These are phyloP conservation scores for Eulemur mongoz DNA, from an alignment of 2,797 vertebrate species.

Conservation along the genomic window DNA sequence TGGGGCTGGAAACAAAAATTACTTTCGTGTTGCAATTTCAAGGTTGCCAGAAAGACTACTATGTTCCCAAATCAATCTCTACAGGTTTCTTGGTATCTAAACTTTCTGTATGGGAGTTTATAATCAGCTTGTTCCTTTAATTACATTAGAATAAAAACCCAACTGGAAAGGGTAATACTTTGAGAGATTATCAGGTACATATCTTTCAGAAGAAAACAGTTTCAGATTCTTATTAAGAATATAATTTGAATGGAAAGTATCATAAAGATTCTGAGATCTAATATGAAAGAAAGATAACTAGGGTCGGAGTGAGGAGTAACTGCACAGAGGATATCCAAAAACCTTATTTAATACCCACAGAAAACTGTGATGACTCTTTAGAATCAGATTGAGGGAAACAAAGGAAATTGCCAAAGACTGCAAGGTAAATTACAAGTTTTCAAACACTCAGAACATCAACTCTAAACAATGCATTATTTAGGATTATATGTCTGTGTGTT, in stretches of 20 bases:
- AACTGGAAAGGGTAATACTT: neutral
- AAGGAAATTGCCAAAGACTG: neutral
- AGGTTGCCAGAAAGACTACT: neutral
- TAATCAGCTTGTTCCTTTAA: neutral
- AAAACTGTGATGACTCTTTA: neutral
- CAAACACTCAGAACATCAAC: neutral
- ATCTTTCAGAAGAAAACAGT: neutral
- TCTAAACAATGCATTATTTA: neutral
- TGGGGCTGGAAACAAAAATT: neutral
- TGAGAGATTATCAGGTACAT: neutral
- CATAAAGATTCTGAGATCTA: neutral
- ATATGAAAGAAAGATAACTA: neutral
- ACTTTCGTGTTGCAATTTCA: neutral
- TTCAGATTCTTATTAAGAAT: neutral
- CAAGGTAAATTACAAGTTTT: neutral
- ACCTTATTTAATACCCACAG: neutral
- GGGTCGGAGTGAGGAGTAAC: neutral
- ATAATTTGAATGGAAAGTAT: neutral
- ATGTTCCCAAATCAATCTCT: neutral
- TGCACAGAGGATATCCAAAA: neutral
- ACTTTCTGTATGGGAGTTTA: neutral
- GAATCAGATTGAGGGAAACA: neutral
- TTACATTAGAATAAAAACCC: neutral
- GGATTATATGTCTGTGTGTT: neutral
- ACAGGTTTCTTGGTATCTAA: neutral